Evolutionary conservation across 2,113 vertebrate species (phyloP).

Genomic region (Isichthys henryi): DNA sequence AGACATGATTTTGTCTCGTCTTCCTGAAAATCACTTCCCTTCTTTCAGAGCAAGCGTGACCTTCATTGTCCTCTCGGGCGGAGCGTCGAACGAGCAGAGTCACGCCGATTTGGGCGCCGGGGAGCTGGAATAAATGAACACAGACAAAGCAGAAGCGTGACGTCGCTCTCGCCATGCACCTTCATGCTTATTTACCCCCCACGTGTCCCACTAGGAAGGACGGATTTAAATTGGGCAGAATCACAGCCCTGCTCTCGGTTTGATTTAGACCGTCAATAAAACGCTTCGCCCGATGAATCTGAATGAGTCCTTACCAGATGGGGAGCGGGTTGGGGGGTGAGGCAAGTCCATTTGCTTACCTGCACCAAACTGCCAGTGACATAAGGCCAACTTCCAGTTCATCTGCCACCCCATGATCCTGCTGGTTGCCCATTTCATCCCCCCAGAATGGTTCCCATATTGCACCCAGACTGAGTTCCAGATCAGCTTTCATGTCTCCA

Average conservation of each 20-base stretch:
- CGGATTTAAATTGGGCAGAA: background rate
- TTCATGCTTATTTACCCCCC: background rate
- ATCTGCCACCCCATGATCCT: background rate
- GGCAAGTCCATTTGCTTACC: background rate
- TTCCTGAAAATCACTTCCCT: too few relatives aligned
- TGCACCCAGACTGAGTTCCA: background rate
- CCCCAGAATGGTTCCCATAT: background rate
- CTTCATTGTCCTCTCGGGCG: background rate
- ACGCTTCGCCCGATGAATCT: background rate
- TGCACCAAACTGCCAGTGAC: background rate
- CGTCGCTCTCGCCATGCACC: background rate
- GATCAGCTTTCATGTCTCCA: background rate
- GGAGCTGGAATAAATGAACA: background rate
- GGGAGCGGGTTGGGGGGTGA: background rate
- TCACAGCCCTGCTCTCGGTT: background rate
- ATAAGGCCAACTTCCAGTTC: background rate
- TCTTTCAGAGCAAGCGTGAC: background rate
- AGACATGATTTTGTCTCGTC: background rate
- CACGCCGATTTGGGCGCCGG: background rate
- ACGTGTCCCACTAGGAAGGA: background rate
- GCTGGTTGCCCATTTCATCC: background rate
- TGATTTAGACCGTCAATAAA: background rate
- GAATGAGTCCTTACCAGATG: background rate
- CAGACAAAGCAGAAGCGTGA: background rate
- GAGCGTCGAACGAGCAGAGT: background rate